These are phyloP conservation scores for Zaprionus gabonicus DNA, from an alignment of 1,140 invertebrate genomes.

Conservation along the genomic window DNA sequence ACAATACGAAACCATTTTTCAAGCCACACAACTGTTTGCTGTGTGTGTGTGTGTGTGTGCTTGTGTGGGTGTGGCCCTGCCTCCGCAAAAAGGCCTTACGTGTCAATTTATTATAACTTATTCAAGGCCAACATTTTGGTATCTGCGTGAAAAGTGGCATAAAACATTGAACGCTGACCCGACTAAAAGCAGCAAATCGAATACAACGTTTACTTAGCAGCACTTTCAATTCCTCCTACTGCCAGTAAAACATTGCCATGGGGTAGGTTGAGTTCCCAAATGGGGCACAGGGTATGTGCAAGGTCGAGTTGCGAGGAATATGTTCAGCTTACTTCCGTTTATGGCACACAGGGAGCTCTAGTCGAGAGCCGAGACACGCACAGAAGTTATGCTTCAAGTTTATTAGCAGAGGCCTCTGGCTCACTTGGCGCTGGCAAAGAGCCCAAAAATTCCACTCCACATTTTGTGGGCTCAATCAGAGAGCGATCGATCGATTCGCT, in stretches of 20 bases:
- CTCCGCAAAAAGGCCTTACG: slow-evolving; percentile 62
- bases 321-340: slow-evolving; percentile 6
- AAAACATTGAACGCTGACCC: slow-evolving; percentile 74
- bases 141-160: slow-evolving; percentile 75
- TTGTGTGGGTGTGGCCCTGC: slow-evolving; percentile 8
- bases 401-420: slow-evolving; percentile 52
- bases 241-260: neutral
- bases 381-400: slow-evolving; percentile 54
- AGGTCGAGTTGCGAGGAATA: neutral
- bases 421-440: slow-evolving; percentile 25
- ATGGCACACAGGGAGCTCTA: slow-evolving; percentile 9
- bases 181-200: slow-evolving; percentile 29
- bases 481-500: slow-evolving; percentile 58
- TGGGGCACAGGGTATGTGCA: slow-evolving; percentile 3
- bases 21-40: slow-evolving; percentile 51
- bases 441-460: slow-evolving; percentile 36
- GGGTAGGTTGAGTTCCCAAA: neutral
- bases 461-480: slow-evolving; percentile 42
- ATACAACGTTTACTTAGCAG: slow-evolving; percentile 15
- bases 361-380: slow-evolving; percentile 21
- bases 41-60: slow-evolving; percentile 29
- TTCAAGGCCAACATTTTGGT: slow-evolving; percentile 70
- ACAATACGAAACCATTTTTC: slow-evolving; percentile 52
- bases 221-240: slow-evolving; percentile 7
- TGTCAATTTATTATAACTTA: slow-evolving; percentile 83